phyloP scores from a whole-genome alignment of 1,140 invertebrate genomes.

The Dendroctonus valens region DNA sequence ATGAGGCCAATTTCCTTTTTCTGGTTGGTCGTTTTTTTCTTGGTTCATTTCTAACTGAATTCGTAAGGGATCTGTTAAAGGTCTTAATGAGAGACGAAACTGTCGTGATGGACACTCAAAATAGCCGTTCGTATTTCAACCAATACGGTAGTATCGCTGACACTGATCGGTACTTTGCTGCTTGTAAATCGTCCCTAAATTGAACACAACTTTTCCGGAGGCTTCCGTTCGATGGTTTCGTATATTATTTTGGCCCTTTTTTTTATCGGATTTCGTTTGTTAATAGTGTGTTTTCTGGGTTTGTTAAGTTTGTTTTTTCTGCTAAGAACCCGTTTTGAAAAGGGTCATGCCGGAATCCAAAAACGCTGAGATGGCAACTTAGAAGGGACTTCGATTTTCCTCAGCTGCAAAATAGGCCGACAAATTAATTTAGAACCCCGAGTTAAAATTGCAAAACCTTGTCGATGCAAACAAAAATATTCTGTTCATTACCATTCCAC shows the following conservation, averaged over 20 bases:
- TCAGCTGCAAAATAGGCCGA: no score
- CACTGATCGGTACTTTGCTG: conserved; percentile 38
- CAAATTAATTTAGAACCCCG: neutral
- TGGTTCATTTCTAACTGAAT: conserved; percentile 1
- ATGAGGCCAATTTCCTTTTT: no score
- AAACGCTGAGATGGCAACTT: no score
- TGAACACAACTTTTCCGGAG: conserved; percentile 36
- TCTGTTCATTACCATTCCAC: conserved; percentile 21
- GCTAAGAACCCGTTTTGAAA: no score
- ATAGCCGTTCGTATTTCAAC: conserved; percentile 32
- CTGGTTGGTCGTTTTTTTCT: neutral
- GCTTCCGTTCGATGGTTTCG: conserved; percentile 18
- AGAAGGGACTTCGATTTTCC: no score
- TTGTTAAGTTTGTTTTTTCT: no score
- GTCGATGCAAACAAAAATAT: conserved; percentile 6
- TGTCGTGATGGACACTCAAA: conserved; percentile 40
- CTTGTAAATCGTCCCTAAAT: conserved; percentile 43
- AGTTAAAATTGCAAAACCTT: conserved; percentile 14
- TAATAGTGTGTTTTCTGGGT: no score
- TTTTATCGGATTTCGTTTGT: no score
- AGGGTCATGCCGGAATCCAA: no score
- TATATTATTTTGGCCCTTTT: no score
- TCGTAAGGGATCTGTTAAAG: conserved; percentile 26
- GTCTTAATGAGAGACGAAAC: conserved; percentile 46
- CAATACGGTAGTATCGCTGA: conserved; percentile 30